Conservation (phyloP, 2,113 vertebrate genomes). For the Halichoerus grypus region DNA sequence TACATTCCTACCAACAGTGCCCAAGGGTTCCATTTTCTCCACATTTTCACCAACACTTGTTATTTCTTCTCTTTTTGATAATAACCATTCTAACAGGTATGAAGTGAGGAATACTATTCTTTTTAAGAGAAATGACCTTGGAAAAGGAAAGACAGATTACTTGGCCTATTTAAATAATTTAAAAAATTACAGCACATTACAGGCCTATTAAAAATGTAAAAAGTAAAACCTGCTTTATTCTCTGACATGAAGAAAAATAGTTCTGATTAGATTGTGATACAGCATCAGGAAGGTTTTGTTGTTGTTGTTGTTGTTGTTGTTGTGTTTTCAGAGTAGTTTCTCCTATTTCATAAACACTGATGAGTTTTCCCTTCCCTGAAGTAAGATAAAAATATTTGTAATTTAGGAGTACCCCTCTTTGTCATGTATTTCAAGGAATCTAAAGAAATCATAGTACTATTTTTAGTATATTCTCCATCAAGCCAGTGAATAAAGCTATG, state of each 20-base stretch:
- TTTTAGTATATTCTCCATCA: constrained; percentile 38
- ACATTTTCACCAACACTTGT: not conserved
- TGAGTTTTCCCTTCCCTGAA: constrained; percentile 33
- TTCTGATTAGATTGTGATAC: not conserved
- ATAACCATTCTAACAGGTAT: not conserved
- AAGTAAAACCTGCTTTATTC: not conserved
- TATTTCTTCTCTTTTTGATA: not conserved
- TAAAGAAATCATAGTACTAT: not conserved
- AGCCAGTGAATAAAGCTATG: not conserved
- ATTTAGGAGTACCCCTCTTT: not conserved
- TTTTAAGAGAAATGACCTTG: constrained; percentile 18
- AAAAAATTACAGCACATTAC: not conserved
- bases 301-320: no score
- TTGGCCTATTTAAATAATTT: not conserved
- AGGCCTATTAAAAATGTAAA: not conserved
- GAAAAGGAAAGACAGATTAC: not conserved
- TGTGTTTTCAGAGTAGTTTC: not conserved
- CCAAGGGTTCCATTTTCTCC: not conserved
- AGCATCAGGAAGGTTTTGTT: not conserved
- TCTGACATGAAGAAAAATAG: not conserved
- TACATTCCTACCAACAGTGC: not conserved
- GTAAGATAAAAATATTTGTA: constrained; percentile 57
- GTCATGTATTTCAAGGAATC: constrained; percentile 43
- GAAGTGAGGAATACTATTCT: not conserved
- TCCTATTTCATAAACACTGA: constrained; percentile 54